Conservation (phyloP, 2,888 invertebrate genomes). For the Oxyscelio sp. region DNA sequence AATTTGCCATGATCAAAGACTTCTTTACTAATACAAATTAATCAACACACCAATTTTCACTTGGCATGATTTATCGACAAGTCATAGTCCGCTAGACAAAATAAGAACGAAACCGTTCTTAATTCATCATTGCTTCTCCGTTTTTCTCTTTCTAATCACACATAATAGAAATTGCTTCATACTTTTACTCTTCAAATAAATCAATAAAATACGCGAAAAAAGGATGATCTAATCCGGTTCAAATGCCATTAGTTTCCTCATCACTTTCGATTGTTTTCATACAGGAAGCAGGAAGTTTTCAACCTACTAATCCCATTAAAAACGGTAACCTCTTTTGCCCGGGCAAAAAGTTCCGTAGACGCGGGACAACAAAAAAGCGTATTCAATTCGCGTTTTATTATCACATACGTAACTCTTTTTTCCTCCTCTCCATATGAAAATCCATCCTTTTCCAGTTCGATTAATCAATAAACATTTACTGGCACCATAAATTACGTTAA, state of each 20-base stretch:
- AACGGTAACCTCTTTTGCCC: no score
- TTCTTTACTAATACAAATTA: no score
- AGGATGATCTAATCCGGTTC: slow-evolving; percentile 20
- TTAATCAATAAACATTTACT: slow-evolving; percentile 52
- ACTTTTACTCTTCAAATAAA: slow-evolving; percentile 33
- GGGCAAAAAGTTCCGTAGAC: no score
- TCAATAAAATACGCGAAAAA: slow-evolving; percentile 28
- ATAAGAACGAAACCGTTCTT: not conserved
- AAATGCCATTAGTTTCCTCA: slow-evolving; percentile 26
- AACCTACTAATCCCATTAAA: slow-evolving; percentile 7
- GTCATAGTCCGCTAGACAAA: slow-evolving; percentile 28
- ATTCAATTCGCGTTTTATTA: slow-evolving; percentile 26
- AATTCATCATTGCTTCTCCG: slow-evolving; percentile 9
- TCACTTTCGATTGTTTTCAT: slow-evolving; percentile 43
- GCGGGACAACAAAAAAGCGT: slow-evolving; percentile 6
- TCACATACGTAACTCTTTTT: not conserved
- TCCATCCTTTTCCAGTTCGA: not conserved
- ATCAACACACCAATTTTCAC: no score
- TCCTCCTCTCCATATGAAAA: slow-evolving; percentile 13
- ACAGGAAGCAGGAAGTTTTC: slow-evolving; percentile 40
- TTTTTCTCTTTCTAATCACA: not conserved
- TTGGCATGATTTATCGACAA: slow-evolving; percentile 27
- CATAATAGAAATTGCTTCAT: slow-evolving; percentile 17
- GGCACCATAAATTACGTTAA: slow-evolving; percentile 41
- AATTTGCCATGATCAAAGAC: no score